A percentile compares a stretch with the other conserved stretches of the same genome.
Evolutionary conservation across 2,888 invertebrate genomes (phyloP).

Genomic region (Nebria brevicollis): DNA sequence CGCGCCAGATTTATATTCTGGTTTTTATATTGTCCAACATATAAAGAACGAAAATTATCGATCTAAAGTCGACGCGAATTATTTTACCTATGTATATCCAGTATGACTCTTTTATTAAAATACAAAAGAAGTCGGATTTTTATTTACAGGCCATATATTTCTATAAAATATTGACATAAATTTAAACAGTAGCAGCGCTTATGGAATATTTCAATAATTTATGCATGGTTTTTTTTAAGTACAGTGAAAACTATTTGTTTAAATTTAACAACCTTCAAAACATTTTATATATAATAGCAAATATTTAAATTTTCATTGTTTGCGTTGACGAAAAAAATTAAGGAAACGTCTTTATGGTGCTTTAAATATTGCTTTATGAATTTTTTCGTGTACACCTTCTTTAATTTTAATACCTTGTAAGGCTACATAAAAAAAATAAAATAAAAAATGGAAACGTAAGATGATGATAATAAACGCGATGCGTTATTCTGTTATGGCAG

Average conservation of each 20-base stretch:
- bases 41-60: constrained; percentile 36
- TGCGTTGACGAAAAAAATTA: no score
- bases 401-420: constrained; percentile 43
- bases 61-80: not conserved
- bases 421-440: constrained; percentile 35
- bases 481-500: constrained; percentile 40
- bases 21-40: constrained; percentile 40
- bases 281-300: no score
- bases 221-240: no score
- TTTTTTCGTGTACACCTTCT: not conserved
- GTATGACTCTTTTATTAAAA: not conserved
- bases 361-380: not conserved
- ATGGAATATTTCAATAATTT: no score
- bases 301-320: no score
- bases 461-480: constrained; percentile 39
- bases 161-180: no score
- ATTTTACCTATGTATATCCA: not conserved
- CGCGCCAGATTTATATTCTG: constrained; percentile 28
- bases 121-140: not conserved
- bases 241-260: no score
- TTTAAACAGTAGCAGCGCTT: no score
- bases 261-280: no score
- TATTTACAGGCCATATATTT: no score
- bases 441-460: constrained; percentile 43
- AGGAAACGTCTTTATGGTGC: not conserved